Evolutionary conservation across 1,140 invertebrate genomes (phyloP), one percentile per base, ranked within the genome.

Genomic region (Lycorma delicatula): DNA sequence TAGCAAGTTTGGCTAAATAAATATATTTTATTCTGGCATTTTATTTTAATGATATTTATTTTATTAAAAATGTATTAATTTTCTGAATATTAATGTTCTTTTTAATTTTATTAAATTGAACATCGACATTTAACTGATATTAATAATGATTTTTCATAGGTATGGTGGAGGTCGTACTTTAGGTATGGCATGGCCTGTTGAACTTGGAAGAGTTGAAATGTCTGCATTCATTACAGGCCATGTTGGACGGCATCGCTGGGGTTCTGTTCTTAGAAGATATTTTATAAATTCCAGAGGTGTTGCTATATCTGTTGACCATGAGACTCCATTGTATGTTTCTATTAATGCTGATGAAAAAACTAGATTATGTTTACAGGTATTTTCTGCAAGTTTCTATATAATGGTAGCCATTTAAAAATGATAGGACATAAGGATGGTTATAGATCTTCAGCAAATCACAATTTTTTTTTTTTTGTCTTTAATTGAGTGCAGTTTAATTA

Each of bases 271-370:
- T 0, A 85, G 87, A 51, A 72, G 87, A 34, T 92, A 91, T 63
- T 90, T 93, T 61, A 81, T 93, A 22, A 91, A 85, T 65, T 90
- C 89, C 0, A 85, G 85, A 69, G 91, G 90, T 7, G 86, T 86
- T 12, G 85, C 86, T 0, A 82, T 94, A 20, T 77, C 85, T 20
- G 76, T 93, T 1, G 84, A 86, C 58, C 79, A 87, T 7, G 75
- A 84, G 29, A 86, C 85, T 0, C 91, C 91, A 0, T 72, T 94
- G 0, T 85, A 91, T 67, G 75, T 92, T 0, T 83, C 86, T 1
- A 81, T 91, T 7, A 86, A 88, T 61, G 71, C 72, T 16, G 61
- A 66, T 16, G 59, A 65, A 18, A 70, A 64, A 1, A 80, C 77
- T 28, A 82, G 79, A 62, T 56, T 69, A 3, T 69, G 67, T 51